These are phyloP conservation scores for Crenichthys baileyi DNA, from an alignment of 2,797 vertebrate genomes.

Conservation along the genomic window DNA sequence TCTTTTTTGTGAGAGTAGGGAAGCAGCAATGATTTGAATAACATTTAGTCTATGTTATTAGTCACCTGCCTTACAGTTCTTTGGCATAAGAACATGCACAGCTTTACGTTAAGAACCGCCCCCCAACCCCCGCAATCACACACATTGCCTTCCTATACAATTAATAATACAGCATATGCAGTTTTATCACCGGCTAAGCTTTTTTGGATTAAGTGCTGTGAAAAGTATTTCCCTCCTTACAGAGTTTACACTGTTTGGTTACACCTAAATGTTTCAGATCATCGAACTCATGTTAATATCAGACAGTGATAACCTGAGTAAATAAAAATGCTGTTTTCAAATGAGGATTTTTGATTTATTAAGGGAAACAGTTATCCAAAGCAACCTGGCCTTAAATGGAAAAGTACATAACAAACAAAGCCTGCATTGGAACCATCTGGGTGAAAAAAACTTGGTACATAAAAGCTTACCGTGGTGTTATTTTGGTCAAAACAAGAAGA, in stretches of 20 bases:
- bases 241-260: too few species aligned
- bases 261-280: too few species aligned
- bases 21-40: not conserved
- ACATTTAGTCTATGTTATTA: not conserved
- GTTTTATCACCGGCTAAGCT: too few species aligned
- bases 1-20: not conserved
- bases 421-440: too few species aligned
- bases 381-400: not conserved
- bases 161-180: not conserved
- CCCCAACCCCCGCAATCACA: too few species aligned
- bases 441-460: not conserved
- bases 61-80: not conserved
- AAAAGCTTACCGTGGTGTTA: not conserved
- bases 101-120: too few species aligned
- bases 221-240: not conserved
- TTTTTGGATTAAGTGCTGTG: not conserved
- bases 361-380: too few species aligned
- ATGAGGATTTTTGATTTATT: not conserved
- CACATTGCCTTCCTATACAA: not conserved
- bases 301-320: too few species aligned
- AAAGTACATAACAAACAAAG: not conserved
- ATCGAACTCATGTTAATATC: too few species aligned
- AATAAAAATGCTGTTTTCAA: not conserved
- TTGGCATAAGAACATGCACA: too few species aligned
- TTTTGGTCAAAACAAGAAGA: not conserved